These are phyloP conservation scores for Maniola hyperantus DNA, from an alignment of 2,888 invertebrate species.

Conservation along the genomic window DNA sequence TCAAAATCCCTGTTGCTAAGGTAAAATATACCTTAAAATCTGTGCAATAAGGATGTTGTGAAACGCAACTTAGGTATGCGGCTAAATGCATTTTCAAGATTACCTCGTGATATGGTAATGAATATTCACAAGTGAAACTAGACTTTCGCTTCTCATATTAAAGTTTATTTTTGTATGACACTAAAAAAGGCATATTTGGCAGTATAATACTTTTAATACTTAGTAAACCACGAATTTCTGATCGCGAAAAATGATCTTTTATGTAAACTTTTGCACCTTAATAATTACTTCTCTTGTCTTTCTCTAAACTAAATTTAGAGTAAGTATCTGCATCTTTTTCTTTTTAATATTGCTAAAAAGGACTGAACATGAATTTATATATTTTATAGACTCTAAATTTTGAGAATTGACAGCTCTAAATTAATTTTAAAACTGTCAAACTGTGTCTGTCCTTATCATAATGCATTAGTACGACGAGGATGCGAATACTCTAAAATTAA, in stretches of 20 bases:
- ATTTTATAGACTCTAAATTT: too few relatives aligned
- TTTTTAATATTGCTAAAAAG: too few relatives aligned
- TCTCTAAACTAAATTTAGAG: too few relatives aligned
- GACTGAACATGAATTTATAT: too few relatives aligned
- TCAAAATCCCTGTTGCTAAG: background rate
- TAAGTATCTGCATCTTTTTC: too few relatives aligned
- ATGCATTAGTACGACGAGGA: too few relatives aligned
- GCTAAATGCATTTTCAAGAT: constrained; percentile 21
- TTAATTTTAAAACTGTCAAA: too few relatives aligned
- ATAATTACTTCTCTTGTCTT: background rate
- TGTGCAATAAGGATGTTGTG: background rate
- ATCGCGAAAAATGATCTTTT: background rate
- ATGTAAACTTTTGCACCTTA: background rate
- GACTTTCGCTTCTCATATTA: background rate
- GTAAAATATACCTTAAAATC: constrained; percentile 1
- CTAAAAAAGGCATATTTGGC: background rate
- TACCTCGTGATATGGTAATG: constrained; percentile 5
- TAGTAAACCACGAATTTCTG: constrained; percentile 13
- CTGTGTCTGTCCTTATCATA: too few relatives aligned
- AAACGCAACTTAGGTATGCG: constrained; percentile 11
- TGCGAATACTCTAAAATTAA: too few relatives aligned
- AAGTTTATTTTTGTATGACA: background rate
- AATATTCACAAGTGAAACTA: constrained; percentile 6
- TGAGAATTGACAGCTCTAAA: too few relatives aligned
- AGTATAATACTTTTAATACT: constrained; percentile 1